phyloP scores from a whole-genome alignment of 1,140 invertebrate species.

The Agraylea sexmaculata region DNA sequence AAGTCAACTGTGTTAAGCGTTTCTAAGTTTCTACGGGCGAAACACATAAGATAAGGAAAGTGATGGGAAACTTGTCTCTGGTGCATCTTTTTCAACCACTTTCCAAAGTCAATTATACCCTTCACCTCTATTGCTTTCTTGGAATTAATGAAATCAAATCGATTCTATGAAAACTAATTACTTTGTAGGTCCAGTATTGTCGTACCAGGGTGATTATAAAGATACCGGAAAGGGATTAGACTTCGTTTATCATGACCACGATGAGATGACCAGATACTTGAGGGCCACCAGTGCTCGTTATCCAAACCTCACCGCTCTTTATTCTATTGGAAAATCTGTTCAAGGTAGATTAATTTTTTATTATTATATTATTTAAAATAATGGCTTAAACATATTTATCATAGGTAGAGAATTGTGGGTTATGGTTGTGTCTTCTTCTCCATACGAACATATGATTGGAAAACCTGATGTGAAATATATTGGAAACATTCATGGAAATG shows the following conservation, averaged over 20 bases:
- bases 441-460: conserved; percentile 80
- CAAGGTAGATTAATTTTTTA: conserved; percentile 51
- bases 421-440: conserved; percentile 82
- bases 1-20: too few relatives aligned
- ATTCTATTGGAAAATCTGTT: conserved; percentile 87
- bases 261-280: conserved; percentile 73
- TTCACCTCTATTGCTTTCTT: too few relatives aligned
- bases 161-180: too few relatives aligned
- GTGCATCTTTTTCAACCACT: too few relatives aligned
- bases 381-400: conserved; percentile 10
- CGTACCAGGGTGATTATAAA: conserved; percentile 17
- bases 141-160: too few relatives aligned
- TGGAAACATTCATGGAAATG: conserved; percentile 85
- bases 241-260: conserved; percentile 83
- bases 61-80: too few relatives aligned
- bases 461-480: conserved; percentile 89
- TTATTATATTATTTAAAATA: conserved; percentile 3
- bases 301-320: conserved; percentile 76
- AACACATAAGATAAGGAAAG: too few relatives aligned
- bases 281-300: conserved; percentile 64
- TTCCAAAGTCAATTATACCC: too few relatives aligned
- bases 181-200: conserved; percentile 12
- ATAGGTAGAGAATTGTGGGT: conserved; percentile 86
- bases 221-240: conserved; percentile 42
- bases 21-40: too few relatives aligned